Percentiles rank a stretch among this genome's conserved stretches.
These are phyloP conservation scores for Pammene aurita DNA, from an alignment of 2,888 invertebrate genomes.

Conservation along the genomic window DNA sequence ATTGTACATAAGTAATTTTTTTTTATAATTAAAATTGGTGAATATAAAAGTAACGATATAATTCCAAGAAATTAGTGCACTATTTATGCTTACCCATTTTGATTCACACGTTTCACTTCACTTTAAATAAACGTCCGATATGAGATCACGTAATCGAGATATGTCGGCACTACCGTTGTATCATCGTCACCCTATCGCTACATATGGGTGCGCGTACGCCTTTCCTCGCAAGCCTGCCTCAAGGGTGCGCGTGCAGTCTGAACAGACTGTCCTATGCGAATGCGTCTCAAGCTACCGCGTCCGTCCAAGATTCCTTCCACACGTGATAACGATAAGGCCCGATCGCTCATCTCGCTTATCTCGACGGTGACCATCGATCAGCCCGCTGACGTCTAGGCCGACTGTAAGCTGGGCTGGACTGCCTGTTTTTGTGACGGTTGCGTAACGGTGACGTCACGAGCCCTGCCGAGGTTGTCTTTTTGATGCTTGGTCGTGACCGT, in stretches of 20 bases:
- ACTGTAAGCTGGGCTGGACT: constrained; percentile 31
- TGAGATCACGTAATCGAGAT: constrained; percentile 73
- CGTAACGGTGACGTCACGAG: constrained; percentile 43
- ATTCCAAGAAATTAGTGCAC: not conserved
- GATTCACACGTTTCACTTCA: constrained; percentile 66
- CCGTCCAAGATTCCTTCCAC: constrained; percentile 74
- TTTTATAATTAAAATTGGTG: not conserved
- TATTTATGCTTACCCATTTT: constrained; percentile 71
- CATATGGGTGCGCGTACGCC: constrained; percentile 61
- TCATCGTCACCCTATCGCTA: constrained; percentile 72
- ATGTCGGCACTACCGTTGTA: constrained; percentile 66
- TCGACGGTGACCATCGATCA: constrained; percentile 47
- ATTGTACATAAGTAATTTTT: no score
- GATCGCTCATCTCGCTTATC: constrained; percentile 78
- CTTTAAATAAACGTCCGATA: constrained; percentile 64
- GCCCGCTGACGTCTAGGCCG: constrained; percentile 38
- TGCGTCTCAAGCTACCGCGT: constrained; percentile 65
- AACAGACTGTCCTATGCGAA: constrained; percentile 78
- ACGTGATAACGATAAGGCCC: constrained; percentile 78
- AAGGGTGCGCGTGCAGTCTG: constrained; percentile 77
- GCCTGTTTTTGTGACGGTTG: constrained; percentile 27
- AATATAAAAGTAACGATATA: no score
- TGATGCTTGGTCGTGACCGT: not conserved
- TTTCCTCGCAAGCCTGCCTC: constrained; percentile 60
- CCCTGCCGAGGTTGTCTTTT: not conserved